Percentiles rank a stretch among this genome's conserved stretches.
Conservation (phyloP, 2,113 vertebrate species). For the Acanthisitta chloris region DNA sequence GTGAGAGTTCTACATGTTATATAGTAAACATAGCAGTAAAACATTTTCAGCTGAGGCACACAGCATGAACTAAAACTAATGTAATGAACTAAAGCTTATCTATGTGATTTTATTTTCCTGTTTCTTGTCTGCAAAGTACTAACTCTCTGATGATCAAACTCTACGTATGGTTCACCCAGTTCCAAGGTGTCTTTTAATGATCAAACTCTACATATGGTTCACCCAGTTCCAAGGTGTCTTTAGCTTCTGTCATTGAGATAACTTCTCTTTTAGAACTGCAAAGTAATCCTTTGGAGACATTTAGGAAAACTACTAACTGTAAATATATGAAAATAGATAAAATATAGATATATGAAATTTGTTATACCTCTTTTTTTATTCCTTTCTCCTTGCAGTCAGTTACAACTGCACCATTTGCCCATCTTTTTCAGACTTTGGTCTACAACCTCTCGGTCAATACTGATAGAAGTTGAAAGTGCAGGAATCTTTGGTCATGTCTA, state of each 20-base stretch:
- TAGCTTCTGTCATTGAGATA: neutral
- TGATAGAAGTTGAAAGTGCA: neutral
- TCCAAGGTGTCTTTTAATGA: neutral
- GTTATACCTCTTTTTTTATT: neutral
- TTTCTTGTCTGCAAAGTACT: neutral
- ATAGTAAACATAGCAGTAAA: neutral
- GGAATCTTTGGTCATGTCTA: neutral
- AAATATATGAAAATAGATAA: neutral
- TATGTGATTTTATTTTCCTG: neutral
- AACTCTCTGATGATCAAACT: neutral
- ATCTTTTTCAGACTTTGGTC: neutral
- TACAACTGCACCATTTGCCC: accelerated
- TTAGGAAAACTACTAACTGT: neutral
- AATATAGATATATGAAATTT: neutral
- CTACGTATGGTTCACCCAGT: neutral
- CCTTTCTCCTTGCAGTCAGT: neutral
- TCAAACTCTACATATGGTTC: neutral
- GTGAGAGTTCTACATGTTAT: neutral
- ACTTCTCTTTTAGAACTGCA: neutral
- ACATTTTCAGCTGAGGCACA: neutral
- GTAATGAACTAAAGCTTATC: neutral
- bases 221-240: neutral
- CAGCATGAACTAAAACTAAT: neutral
- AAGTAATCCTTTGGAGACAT: neutral
- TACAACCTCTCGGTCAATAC: neutral